phyloP scores from a whole-genome alignment of 2,888 invertebrate species.

The Microplitis manilae region DNA sequence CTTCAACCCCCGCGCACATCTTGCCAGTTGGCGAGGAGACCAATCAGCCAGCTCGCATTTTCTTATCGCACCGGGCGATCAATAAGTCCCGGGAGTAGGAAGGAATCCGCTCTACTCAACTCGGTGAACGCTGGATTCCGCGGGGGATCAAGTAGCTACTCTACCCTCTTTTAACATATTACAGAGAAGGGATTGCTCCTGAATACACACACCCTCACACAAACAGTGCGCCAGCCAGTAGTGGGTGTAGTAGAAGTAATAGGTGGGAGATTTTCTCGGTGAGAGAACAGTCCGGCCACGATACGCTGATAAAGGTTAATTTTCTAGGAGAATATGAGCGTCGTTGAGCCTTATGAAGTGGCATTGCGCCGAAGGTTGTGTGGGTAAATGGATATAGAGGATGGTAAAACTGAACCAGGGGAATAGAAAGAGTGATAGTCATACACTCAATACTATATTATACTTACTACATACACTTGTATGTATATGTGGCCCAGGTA shows the following conservation, averaged over 20 bases:
- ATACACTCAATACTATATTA: background rate
- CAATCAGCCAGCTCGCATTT: conserved; percentile 67
- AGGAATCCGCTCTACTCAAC: conserved; percentile 59
- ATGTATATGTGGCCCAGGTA: background rate
- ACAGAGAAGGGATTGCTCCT: conserved; percentile 14
- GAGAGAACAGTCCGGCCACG: conserved; percentile 39
- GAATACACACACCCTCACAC: conserved; percentile 8
- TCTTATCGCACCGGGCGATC: conserved; percentile 67
- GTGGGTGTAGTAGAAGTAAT: conserved; percentile 5
- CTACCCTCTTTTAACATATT: conserved; percentile 1
- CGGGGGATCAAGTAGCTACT: conserved; percentile 28
- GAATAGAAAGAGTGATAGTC: background rate
- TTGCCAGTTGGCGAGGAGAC: conserved; percentile 57
- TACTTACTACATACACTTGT: conserved; percentile 6
- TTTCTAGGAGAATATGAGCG: conserved; percentile 68
- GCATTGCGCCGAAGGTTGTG: conserved; percentile 3
- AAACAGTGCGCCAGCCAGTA: conserved; percentile 1
- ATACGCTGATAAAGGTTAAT: conserved; percentile 73
- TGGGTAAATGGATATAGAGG: conserved; percentile 18
- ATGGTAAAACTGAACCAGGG: background rate
- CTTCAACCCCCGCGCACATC: conserved; percentile 30
- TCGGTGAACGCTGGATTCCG: conserved; percentile 46
- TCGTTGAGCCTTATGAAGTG: conserved; percentile 61
- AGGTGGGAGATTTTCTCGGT: conserved; percentile 23
- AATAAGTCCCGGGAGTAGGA: conserved; percentile 69